Percentiles rank a stretch among this genome's conserved stretches.
Evolutionary conservation across 2,797 vertebrate species (phyloP).

Genomic region (Monodelphis domestica): DNA sequence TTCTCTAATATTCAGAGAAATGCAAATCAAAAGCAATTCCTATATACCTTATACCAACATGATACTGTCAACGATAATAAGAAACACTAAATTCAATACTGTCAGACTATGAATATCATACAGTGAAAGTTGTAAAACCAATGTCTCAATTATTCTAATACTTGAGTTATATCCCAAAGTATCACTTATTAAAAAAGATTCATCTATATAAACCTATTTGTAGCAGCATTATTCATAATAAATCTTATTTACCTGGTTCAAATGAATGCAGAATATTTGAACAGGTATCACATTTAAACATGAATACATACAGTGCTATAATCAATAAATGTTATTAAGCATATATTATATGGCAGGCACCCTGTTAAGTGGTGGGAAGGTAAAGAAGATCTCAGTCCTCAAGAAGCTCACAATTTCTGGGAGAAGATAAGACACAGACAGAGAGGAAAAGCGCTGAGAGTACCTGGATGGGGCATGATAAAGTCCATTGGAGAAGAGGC

Average conservation of each 20-base stretch:
- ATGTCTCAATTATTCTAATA: background rate
- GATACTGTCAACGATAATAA: background rate
- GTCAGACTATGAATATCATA: background rate
- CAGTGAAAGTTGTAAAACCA: constrained; percentile 26
- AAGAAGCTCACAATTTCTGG: background rate
- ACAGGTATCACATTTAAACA: background rate
- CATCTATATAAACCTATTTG: background rate
- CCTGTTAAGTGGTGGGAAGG: background rate
- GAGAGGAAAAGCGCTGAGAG: background rate
- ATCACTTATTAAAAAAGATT: background rate
- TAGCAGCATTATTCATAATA: background rate
- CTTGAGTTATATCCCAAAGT: background rate
- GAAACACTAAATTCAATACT: background rate
- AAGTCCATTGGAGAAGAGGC: no score
- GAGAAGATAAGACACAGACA: background rate
- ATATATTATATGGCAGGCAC: background rate
- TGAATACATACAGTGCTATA: background rate
- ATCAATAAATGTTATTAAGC: background rate
- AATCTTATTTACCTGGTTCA: background rate
- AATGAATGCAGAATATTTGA: background rate
- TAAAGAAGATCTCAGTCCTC: background rate
- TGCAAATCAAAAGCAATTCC: constrained; percentile 13
- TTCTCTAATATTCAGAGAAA: constrained; percentile 15
- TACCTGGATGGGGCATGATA: background rate
- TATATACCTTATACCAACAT: background rate